phyloP scores from a whole-genome alignment of 1,140 invertebrate genomes.

The Lepidurus apus region DNA sequence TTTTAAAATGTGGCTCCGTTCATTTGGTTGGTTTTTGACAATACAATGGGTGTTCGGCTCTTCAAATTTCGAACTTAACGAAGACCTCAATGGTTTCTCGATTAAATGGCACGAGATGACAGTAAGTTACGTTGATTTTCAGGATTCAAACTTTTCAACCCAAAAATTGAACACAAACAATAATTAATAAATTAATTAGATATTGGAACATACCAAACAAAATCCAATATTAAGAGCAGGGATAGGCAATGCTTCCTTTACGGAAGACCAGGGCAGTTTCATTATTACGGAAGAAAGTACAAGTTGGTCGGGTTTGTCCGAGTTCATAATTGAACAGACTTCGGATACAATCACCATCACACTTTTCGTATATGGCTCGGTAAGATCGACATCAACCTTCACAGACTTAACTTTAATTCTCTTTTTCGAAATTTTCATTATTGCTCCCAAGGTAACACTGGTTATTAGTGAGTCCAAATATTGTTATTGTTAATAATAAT shows the following conservation, averaged over 20 bases:
- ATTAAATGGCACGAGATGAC: not conserved
- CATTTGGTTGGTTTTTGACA: not conserved
- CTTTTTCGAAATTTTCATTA: not conserved
- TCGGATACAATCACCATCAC: not conserved
- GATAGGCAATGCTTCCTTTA: conserved; percentile 1
- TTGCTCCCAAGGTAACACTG: not conserved
- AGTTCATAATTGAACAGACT: not conserved
- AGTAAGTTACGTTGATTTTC: not conserved
- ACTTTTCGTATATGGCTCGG: not conserved
- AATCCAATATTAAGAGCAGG: conserved; percentile 10
- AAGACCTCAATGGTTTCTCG: not conserved
- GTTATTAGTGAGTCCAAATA: not conserved
- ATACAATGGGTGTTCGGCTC: not conserved
- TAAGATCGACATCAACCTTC: not conserved
- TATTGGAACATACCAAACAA: conserved; percentile 7
- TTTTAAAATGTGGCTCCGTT: not conserved
- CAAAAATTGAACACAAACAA: conserved; percentile 5
- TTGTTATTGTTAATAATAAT: too few species aligned
- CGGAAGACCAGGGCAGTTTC: conserved; percentile 28
- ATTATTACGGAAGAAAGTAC: conserved; percentile 9
- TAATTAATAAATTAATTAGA: conserved; percentile 30
- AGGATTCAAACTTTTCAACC: not conserved
- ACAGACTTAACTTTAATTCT: not conserved
- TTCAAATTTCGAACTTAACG: not conserved
- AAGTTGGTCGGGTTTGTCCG: not conserved